These are phyloP conservation scores for Poeciliopsis paucimaculata DNA, from an alignment of 2,797 vertebrate genomes.

Conservation along the genomic window DNA sequence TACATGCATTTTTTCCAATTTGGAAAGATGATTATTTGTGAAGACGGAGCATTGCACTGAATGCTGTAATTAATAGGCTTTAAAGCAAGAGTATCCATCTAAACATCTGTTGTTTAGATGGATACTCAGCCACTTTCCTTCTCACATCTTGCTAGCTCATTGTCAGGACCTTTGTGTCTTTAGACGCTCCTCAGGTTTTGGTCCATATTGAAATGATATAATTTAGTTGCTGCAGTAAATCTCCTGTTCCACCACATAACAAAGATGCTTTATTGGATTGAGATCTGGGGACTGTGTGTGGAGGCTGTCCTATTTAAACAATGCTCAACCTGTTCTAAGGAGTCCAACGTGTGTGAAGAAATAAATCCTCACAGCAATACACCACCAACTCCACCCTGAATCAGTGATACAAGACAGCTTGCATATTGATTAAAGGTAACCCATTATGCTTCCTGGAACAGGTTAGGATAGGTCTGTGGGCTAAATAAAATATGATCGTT, in stretches of 20 bases:
- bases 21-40: conserved; percentile 27
- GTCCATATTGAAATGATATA: neutral
- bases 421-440: neutral
- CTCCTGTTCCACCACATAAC: neutral
- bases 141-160: neutral
- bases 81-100: conserved; percentile 31
- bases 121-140: conserved; percentile 11
- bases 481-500: no score
- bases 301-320: neutral
- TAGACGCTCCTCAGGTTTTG: neutral
- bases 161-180: neutral
- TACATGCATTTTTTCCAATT: conserved; percentile 7
- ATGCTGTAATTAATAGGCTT: conserved; percentile 62
- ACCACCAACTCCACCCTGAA: neutral
- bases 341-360: neutral
- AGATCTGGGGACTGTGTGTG: neutral
- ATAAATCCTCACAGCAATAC: neutral
- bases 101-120: conserved; percentile 39
- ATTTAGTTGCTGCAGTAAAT: neutral
- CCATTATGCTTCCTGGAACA: neutral
- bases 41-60: conserved; percentile 26
- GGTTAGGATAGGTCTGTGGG: no score
- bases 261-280: neutral
- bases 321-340: neutral
- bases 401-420: neutral